phyloP scores from a whole-genome alignment of 2,888 invertebrate genomes.

The Eristalis tenax region DNA sequence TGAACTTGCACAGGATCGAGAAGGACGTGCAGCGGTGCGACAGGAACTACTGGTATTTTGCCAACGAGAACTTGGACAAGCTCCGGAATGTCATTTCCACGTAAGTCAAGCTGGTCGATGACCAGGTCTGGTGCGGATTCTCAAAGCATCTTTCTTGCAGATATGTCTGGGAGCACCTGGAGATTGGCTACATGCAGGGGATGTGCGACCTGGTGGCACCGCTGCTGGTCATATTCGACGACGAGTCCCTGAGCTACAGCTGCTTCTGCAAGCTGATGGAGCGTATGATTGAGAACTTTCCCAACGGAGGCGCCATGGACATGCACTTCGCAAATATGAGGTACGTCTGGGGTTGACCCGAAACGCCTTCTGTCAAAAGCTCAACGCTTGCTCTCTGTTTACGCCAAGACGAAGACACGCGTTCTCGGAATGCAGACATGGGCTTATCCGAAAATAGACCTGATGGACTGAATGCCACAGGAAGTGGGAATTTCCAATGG shows the following conservation, averaged over 20 bases:
- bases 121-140: too few relatives aligned
- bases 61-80: conserved; percentile 93
- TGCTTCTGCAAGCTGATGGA: conserved; percentile 96
- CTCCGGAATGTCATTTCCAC: conserved; percentile 97
- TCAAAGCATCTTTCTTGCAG: conserved; percentile 81
- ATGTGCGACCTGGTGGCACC: conserved; percentile 98
- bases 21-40: conserved; percentile 98
- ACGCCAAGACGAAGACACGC: too few relatives aligned
- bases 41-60: conserved; percentile 96
- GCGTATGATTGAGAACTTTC: conserved; percentile 94
- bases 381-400: too few relatives aligned
- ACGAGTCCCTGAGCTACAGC: conserved; percentile 94
- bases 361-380: too few relatives aligned
- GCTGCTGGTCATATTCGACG: conserved; percentile 93
- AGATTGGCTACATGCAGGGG: conserved; percentile 97
- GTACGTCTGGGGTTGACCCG: conserved; percentile 75
- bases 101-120: conserved; percentile 82
- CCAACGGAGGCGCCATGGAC: conserved; percentile 96
- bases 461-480: neutral
- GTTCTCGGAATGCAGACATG: neutral
- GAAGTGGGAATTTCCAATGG: neutral
- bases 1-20: conserved; percentile 96
- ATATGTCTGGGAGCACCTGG: conserved; percentile 98
- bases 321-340: conserved; percentile 97
- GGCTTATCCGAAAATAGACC: neutral